A percentile compares a stretch with the other conserved stretches of the same genome.
These are phyloP conservation scores for Hirudinaria manillensis DNA, from an alignment of 2,888 invertebrate genomes.

Conservation along the genomic window DNA sequence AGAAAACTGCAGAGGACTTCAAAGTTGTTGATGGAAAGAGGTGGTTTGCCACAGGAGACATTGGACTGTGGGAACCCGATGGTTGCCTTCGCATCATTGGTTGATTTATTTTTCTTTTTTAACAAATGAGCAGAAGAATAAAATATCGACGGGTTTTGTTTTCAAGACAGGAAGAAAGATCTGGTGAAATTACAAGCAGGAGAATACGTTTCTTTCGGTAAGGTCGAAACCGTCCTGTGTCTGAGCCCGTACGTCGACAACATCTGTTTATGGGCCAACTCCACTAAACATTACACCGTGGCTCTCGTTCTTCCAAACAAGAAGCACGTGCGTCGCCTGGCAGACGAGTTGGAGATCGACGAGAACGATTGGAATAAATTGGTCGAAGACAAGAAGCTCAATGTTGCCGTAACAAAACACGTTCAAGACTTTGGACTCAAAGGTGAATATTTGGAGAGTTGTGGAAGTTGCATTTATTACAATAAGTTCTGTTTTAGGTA, in stretches of 20 bases:
- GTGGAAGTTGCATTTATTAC: not conserved
- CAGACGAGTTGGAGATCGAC: constrained; percentile 61
- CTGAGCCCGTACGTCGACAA: constrained; percentile 90
- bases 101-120: constrained; percentile 50
- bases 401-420: constrained; percentile 76
- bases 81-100: constrained; percentile 94
- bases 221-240: constrained; percentile 90
- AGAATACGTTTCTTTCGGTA: constrained; percentile 93
- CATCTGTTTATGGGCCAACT: constrained; percentile 90
- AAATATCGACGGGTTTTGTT: not conserved
- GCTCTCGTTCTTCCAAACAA: constrained; percentile 72
- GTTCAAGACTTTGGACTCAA: constrained; percentile 76
- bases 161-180: constrained; percentile 91
- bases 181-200: constrained; percentile 94
- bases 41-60: constrained; percentile 97
- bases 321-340: constrained; percentile 59
- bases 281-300: constrained; percentile 45
- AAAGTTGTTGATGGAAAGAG: constrained; percentile 52
- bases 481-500: constrained; percentile 60
- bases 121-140: not conserved
- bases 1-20: constrained; percentile 81
- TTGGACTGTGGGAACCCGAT: constrained; percentile 85
- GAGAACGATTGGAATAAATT: constrained; percentile 64
- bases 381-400: constrained; percentile 68
- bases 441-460: constrained; percentile 60